Conservation (phyloP, 2,888 invertebrate species). For the Drosophila anomelani region DNA sequence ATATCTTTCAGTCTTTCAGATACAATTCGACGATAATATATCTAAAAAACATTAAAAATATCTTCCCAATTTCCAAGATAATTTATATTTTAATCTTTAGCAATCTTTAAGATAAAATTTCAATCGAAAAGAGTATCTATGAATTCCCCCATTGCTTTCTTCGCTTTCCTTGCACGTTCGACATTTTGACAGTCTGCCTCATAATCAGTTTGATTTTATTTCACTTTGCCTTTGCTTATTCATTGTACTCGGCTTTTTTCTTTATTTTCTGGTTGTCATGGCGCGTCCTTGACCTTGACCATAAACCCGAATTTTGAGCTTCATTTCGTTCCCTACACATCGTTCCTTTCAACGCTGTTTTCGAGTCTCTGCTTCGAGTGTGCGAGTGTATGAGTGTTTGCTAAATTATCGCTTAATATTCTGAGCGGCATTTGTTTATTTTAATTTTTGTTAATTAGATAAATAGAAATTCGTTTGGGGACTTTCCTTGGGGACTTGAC, state of each 20-base stretch:
- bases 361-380: conserved; percentile 8
- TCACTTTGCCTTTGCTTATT: conserved; percentile 36
- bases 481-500: conserved; percentile 24
- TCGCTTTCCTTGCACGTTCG: conserved; percentile 16
- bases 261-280: conserved; percentile 43
- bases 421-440: conserved; percentile 52
- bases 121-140: neutral
- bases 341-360: conserved; percentile 64
- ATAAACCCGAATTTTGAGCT: conserved; percentile 57
- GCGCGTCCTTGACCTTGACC: conserved; percentile 75
- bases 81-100: neutral
- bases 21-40: no score
- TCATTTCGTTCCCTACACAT: conserved; percentile 36
- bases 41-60: no score
- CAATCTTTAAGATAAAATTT: neutral
- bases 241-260: conserved; percentile 6
- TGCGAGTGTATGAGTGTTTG: conserved; percentile 46
- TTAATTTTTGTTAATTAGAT: conserved; percentile 70
- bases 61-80: no score
- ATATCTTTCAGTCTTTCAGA: neutral
- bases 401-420: conserved; percentile 70
- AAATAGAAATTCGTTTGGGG: conserved; percentile 59
- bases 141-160: conserved; percentile 10
- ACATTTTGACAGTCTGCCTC: conserved; percentile 41
- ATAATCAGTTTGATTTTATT: conserved; percentile 50